Evolutionary conservation across 1,140 invertebrate species (phyloP).

Genomic region (Vanessa tameamea): DNA sequence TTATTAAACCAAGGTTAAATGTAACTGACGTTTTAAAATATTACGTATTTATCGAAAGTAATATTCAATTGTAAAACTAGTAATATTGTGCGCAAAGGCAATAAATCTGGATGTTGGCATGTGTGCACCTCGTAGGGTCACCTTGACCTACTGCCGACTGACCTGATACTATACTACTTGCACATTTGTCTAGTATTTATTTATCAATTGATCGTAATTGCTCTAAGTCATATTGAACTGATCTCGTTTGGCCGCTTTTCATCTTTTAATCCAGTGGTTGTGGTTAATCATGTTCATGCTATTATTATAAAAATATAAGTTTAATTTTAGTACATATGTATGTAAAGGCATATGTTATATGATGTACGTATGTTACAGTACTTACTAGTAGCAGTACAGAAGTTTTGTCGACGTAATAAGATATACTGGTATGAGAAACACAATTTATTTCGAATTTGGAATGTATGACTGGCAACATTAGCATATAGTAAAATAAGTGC

Average conservation of each 20-base stretch:
- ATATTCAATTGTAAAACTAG: constrained; percentile 55
- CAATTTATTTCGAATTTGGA: no score
- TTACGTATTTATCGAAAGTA: constrained; percentile 47
- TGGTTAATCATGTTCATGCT: background rate
- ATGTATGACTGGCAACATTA: no score
- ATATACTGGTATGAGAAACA: no score
- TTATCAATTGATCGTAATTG: constrained; percentile 3
- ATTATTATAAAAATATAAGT: no score
- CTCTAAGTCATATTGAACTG: background rate
- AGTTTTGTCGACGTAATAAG: no score
- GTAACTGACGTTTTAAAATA: constrained; percentile 6
- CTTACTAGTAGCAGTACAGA: no score
- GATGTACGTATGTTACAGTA: no score
- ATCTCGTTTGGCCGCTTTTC: background rate
- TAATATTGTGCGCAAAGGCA: constrained; percentile 46
- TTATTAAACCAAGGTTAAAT: constrained; percentile 49
- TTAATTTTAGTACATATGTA: no score
- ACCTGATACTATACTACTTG: constrained; percentile 44
- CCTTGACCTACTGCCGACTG: constrained; percentile 59
- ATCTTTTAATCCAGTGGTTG: background rate
- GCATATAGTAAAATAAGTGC: no score
- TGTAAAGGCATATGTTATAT: no score
- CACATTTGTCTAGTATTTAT: constrained; percentile 6
- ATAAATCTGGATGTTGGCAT: constrained; percentile 55
- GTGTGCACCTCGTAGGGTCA: constrained; percentile 31